Evolutionary conservation across 2,797 vertebrate genomes (phyloP), one percentile per base, ranked within the genome.

Genomic region (Fratercula arctica): DNA sequence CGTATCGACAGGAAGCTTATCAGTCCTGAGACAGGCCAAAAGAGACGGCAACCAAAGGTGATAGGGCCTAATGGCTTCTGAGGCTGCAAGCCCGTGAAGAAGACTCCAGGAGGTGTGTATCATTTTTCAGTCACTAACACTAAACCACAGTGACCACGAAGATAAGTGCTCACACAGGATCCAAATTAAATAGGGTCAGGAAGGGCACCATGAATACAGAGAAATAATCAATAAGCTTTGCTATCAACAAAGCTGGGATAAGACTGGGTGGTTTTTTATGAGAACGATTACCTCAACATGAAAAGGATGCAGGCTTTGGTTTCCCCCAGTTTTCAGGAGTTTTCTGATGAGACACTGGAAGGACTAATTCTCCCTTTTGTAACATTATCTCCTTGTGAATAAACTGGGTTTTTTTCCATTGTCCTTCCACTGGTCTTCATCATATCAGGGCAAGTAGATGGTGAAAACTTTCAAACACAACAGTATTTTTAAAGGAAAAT

Each of bases 111-210:
- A 96, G 24, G 59, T 59, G 10, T 41, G 43, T 95, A 75, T 92
- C 78, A 54, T 81, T 95, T 94, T 94, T 95, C 94, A 95, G 7
- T 83, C 77, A 76, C 89, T 85, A 83, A 90, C 46, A 51, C 59
- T 84, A 93, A 96, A 93, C 76, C 79, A 56, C 84, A 54, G 60
- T 41, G 85, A 83, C 94, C 95, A 93, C 89, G 67, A 73, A 85
- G 89, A 96, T 83, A 95, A 95, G 39, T 94, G 50, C 35, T 50
- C 82, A 68, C 72, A 87, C 7, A 76, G 53, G 85, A 91, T 77
- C 67, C 89, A 96, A 86, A 97, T 96, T 94, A 97, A 97, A 86
- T 77, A 68, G 86, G 81, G 91, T 93, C 90, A 92, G 31, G 17
- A 97, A 92, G 78, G 63, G 64, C 69, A 80, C 39, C 37, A 75